A percentile compares a stretch with the other conserved stretches of the same genome.
phyloP scores from a whole-genome alignment of 2,888 invertebrate genomes.

The Matsumyia berberina region DNA sequence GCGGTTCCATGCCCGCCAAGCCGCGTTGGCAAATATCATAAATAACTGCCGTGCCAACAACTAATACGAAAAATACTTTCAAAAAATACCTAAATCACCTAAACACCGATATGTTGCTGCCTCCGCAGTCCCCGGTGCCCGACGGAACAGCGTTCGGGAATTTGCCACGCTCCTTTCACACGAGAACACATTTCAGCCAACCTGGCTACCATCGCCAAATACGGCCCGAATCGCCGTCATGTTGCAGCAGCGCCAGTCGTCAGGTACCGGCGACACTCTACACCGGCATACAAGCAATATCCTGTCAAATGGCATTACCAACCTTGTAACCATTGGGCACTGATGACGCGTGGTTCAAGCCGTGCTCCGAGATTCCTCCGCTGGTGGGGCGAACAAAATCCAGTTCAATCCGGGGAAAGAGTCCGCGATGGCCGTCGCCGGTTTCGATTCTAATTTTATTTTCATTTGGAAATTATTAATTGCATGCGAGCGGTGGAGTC shows the following conservation, averaged over 20 bases:
- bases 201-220: slow-evolving; percentile 50
- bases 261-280: slow-evolving; percentile 53
- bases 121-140: slow-evolving; percentile 42
- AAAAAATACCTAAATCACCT: slow-evolving; percentile 53
- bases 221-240: slow-evolving; percentile 39
- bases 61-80: slow-evolving; percentile 50
- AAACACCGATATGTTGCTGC: slow-evolving; percentile 53
- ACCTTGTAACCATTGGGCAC: slow-evolving; percentile 57
- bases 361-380: slow-evolving; percentile 7
- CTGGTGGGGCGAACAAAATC: slow-evolving; percentile 3
- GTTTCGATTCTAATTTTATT: slow-evolving; percentile 54
- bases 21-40: slow-evolving; percentile 52
- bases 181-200: slow-evolving; percentile 44
- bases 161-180: slow-evolving; percentile 62
- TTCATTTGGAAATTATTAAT: slow-evolving; percentile 68
- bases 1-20: slow-evolving; percentile 15
- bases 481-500: slow-evolving; percentile 41
- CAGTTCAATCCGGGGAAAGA: neutral
- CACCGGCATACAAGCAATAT: slow-evolving; percentile 67
- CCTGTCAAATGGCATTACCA: slow-evolving; percentile 71
- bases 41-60: slow-evolving; percentile 69
- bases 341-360: slow-evolving; percentile 56
- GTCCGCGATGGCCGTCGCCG: neutral
- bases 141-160: slow-evolving; percentile 43
- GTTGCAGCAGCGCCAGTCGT: slow-evolving; percentile 50